Base-by-base conservation (phyloP, 2,797 vertebrate species). In the Ciconia nigra region DNA sequence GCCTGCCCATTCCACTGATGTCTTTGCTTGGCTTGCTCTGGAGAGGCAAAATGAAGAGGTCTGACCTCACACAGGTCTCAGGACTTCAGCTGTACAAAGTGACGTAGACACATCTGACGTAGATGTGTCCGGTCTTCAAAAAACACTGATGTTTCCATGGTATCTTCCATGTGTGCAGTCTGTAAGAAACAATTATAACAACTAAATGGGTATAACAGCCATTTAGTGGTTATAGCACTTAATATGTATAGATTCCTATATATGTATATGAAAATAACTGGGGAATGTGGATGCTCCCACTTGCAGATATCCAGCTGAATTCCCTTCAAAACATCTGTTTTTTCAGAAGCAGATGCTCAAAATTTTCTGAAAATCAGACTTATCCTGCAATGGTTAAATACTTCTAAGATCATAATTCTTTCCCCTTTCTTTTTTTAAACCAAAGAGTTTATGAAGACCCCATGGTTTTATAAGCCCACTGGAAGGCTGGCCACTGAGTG, bases 1-100 rank as follows among this genome's bases (percentile, higher is more conserved):
- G 37, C 83, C 81, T 88, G 89, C 39, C 97, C 62, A 89, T 96
- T 97, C 97, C 95, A 94, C 87, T 63, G 83, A 80, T 81, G 93
- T 77, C 94, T 88, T 96, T 95, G 93, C 96, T 98, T 97, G 95
- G 90, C 97, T 98, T 97, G 90, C 93, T 74, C 47, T 71, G 66
- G 70, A 87, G 29, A 63, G 26, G 47, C 59, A 62, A 76, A 78
- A 47, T 2, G 3, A 69, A 47, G 47, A 78, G 63, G 59, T 54
- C 61, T 29, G 55, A 59, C 9, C 15, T 37, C 11, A 18, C 24
- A 13, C 33, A 21, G 5, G 11, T 47, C 42, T 52, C 31, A 6
- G 26, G 47, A 24, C 35, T 57, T 46, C 4, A 46, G 16, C 29
- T 4, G 1, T 25, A 19, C 59, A 28, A 16, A 28, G 47, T 15